Evolutionary conservation across 2,797 vertebrate genomes (phyloP).

Genomic region (Malacoctenus gilli): DNA sequence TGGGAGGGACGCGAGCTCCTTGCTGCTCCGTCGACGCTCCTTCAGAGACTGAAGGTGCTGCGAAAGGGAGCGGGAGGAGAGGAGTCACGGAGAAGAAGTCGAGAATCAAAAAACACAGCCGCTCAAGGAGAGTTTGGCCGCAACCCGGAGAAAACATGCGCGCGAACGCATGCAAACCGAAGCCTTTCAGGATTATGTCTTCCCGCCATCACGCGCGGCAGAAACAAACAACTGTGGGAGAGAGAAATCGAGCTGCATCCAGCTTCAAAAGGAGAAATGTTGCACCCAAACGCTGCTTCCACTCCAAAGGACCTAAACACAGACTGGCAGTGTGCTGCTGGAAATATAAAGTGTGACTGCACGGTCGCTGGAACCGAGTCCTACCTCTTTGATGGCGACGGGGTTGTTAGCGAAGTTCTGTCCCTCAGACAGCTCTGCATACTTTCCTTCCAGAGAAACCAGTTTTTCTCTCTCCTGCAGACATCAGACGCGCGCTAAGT

Average conservation of each 20-base stretch:
- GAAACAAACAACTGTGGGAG: too few relatives aligned
- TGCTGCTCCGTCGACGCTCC: conserved; percentile 87
- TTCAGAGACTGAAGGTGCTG: conserved; percentile 90
- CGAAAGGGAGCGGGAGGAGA: conserved; percentile 10
- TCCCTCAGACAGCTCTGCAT: conserved; percentile 80
- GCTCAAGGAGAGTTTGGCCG: too few relatives aligned
- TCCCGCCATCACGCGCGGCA: too few relatives aligned
- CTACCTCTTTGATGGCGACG: conserved; percentile 78
- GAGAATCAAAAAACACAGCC: too few relatives aligned
- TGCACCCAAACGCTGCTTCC: too few relatives aligned
- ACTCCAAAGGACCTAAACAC: not conserved
- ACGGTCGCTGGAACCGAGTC: conserved; percentile 5
- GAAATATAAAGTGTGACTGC: not conserved
- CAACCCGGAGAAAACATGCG: too few relatives aligned
- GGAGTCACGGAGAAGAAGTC: not conserved
- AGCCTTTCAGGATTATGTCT: too few relatives aligned
- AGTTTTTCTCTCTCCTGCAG: conserved; percentile 82
- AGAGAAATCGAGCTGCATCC: too few relatives aligned
- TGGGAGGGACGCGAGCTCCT: conserved; percentile 82
- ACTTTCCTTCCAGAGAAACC: conserved; percentile 80
- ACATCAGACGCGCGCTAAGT: conserved; percentile 16
- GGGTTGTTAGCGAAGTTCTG: conserved; percentile 71
- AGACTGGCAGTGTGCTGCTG: conserved; percentile 9
- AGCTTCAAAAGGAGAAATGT: too few relatives aligned
- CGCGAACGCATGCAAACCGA: too few relatives aligned